These are phyloP conservation scores for Dendrocincla tyrannina DNA, from an alignment of 2,797 vertebrate species.

Conservation along the genomic window DNA sequence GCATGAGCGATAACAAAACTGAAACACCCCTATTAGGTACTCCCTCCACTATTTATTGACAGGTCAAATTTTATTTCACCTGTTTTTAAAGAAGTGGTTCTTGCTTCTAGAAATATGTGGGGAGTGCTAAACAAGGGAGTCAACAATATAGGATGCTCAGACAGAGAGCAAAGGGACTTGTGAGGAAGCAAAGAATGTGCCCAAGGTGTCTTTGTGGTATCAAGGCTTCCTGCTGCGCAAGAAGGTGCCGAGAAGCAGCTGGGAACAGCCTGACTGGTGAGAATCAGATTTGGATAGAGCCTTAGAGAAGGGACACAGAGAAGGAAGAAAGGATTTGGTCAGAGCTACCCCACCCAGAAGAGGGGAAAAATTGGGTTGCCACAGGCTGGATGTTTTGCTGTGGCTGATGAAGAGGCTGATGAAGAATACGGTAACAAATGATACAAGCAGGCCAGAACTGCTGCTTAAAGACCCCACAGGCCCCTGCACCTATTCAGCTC, in stretches of 20 bases:
- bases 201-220: background rate
- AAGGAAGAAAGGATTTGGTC: background rate
- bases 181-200: background rate
- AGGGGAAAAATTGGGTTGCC: background rate
- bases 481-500: background rate
- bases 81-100: background rate
- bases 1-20: background rate
- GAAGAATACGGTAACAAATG: background rate
- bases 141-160: background rate
- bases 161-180: background rate
- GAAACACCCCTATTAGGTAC: background rate
- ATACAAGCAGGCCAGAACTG: background rate
- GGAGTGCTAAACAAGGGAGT: background rate
- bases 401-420: background rate
- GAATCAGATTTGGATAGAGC: background rate
- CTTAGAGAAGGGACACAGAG: background rate
- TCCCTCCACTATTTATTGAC: background rate
- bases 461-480: background rate
- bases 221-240: background rate
- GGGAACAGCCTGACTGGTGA: background rate
- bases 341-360: background rate
- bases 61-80: background rate
- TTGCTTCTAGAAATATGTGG: background rate
- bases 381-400: background rate
- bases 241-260: background rate